These are phyloP conservation scores for Carabus problematicus DNA, from an alignment of 2,888 invertebrate species.

Conservation along the genomic window DNA sequence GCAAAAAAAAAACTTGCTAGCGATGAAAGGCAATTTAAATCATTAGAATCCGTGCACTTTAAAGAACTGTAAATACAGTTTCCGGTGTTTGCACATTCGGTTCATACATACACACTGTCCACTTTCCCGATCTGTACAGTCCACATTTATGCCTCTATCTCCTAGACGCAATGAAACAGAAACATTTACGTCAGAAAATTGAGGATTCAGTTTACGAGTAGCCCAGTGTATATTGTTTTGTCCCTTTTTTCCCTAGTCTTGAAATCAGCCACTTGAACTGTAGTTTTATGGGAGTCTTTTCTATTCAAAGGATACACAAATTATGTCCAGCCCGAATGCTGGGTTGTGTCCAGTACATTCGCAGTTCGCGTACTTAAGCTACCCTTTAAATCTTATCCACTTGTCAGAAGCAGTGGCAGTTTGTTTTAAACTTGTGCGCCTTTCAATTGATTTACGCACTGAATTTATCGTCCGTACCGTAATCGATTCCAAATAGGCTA, in stretches of 20 bases:
- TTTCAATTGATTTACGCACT: slow-evolving; percentile 38
- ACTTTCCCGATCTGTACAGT: no score
- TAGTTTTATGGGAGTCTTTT: slow-evolving; percentile 47
- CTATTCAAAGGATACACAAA: slow-evolving; percentile 53
- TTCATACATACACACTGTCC: no score
- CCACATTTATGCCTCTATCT: no score
- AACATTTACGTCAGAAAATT: no score
- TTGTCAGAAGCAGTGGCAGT: slow-evolving; percentile 26
- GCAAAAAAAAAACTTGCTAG: no score
- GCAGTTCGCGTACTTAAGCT: slow-evolving; percentile 4
- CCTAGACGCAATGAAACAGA: no score
- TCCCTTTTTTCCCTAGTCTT: slow-evolving; percentile 12
- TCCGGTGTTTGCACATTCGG: no score
- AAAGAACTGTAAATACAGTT: no score
- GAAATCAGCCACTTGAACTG: slow-evolving; percentile 16
- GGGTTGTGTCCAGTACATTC: slow-evolving; percentile 18
- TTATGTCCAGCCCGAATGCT: slow-evolving; percentile 51
- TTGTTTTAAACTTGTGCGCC: slow-evolving; percentile 25
- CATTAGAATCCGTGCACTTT: no score
- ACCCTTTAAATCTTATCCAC: slow-evolving; percentile 9
- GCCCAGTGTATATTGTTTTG: slow-evolving; percentile 19
- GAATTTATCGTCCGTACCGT: slow-evolving; percentile 40
- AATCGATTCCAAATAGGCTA: slow-evolving; percentile 40
- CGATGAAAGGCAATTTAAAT: no score
- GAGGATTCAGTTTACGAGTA: no score